These are phyloP conservation scores for Melanostigma gelatinosum DNA, from an alignment of 2,113 vertebrate genomes.

Conservation along the genomic window DNA sequence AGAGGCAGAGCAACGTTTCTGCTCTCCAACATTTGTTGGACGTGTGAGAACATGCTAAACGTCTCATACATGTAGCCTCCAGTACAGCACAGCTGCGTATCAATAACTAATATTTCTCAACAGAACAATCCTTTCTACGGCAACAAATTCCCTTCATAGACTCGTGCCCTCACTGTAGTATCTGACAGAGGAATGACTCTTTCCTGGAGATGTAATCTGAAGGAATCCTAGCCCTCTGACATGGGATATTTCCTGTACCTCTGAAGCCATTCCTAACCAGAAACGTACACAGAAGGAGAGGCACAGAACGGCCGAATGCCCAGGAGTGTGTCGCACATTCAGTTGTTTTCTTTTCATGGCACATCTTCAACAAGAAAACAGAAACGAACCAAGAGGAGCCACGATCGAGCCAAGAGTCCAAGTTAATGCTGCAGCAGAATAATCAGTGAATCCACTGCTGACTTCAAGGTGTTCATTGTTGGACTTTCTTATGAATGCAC, in stretches of 20 bases:
- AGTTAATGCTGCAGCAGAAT: neutral
- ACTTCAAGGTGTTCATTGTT: neutral
- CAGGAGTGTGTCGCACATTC: neutral
- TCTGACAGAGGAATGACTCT: conserved; percentile 54
- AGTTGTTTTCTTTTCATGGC: conserved; percentile 11
- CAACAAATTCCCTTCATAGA: conserved; percentile 64
- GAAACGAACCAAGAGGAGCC: neutral
- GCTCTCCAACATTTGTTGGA: conserved; percentile 20
- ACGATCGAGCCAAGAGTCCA: neutral
- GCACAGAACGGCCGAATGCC: conserved; percentile 26
- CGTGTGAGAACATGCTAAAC: neutral
- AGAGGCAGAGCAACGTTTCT: conserved; percentile 8
- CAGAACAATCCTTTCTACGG: conserved; percentile 21
- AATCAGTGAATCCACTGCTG: neutral
- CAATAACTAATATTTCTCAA: conserved; percentile 36
- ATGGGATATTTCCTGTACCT: conserved; percentile 72
- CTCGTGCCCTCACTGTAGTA: conserved; percentile 41
- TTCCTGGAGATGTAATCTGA: conserved; percentile 66
- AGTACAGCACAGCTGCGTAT: neutral
- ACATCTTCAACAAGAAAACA: neutral
- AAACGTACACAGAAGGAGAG: conserved; percentile 54
- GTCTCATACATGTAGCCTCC: neutral
- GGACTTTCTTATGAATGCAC: neutral
- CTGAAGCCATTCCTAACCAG: conserved; percentile 61
- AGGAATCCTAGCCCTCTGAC: conserved; percentile 69